Evolutionary conservation across 2,113 vertebrate genomes (phyloP).

Genomic region (Coreoperca whiteheadi): DNA sequence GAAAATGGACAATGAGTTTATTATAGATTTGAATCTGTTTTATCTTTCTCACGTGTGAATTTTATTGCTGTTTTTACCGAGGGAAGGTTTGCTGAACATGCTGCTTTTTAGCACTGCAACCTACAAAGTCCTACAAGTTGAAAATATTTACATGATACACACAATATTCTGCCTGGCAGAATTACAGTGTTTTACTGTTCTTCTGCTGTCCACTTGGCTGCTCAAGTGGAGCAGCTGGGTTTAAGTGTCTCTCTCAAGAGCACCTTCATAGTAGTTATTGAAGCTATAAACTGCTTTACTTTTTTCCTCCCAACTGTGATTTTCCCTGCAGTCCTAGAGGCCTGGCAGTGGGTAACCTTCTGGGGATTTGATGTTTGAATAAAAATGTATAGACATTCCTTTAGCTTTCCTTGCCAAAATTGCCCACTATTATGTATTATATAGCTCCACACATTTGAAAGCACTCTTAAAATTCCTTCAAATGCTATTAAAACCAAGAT

Average conservation of each 20-base stretch:
- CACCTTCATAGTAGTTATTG: constrained; percentile 47
- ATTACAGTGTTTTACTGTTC: constrained; percentile 37
- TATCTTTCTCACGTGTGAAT: neutral
- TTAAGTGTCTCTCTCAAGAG: constrained; percentile 61
- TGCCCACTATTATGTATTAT: neutral
- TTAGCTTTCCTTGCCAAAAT: neutral
- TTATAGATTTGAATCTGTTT: constrained; percentile 19
- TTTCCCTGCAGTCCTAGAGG: constrained; percentile 1
- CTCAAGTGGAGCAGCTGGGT: constrained; percentile 46
- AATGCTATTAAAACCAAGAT: neutral
- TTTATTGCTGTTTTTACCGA: neutral
- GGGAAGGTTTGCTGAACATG: neutral
- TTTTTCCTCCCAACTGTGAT: neutral
- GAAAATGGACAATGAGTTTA: neutral
- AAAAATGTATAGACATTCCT: neutral
- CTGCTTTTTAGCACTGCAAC: neutral
- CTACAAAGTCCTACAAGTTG: constrained; percentile 8
- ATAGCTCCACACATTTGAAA: neutral
- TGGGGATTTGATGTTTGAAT: neutral
- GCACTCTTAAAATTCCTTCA: neutral
- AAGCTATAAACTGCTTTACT: constrained; percentile 36
- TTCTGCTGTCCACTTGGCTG: constrained; percentile 45
- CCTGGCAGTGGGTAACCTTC: constrained; percentile 17
- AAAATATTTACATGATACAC: constrained; percentile 26
- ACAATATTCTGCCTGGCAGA: constrained; percentile 21